Evolutionary conservation across 2,113 vertebrate species (phyloP), one percentile per base, ranked within the genome.

Genomic region (Odontesthes bonariensis): DNA sequence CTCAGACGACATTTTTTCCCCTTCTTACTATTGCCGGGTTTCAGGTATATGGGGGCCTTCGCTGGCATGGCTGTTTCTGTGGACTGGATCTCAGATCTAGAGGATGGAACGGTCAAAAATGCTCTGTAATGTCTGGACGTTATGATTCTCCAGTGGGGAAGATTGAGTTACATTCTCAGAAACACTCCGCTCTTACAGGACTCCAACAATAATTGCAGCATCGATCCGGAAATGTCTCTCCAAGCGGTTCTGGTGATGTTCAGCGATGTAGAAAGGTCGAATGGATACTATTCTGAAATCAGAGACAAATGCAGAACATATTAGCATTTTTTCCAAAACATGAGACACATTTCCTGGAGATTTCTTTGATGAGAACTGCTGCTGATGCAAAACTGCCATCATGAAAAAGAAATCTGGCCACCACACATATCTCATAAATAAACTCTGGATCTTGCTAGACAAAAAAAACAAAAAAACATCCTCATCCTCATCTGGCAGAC

Each of bases 11-110:
- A 97, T 90, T 99, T 99, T 86, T 98, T 99, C n/a, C 98, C 98
- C 89, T 96, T 99, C 88, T 98, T 99, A 78, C 82, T 96, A 75
- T 95, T 97, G 91, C 85, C 95, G 17, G 97, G 95, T 91, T 99
- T 99, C 82, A 99, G 93, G 85, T 99, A 99, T 75, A 99, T 99
- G 2, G 98, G 98, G 5, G 96, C 97, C 92, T 99, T 99, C 16
- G 98, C 97, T 70, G 98, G 98, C 98, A 99, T 99, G 78, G 89
- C 94, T 91, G 63, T 52, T 53, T 73, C 65, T 80, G 59, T 32
- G 16, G 38, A 65, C 44, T 58, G 79, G 68, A 70, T 68, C 62
- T 87, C 65, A 70, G 83, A 63, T 62, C n/a, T 23, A 63, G n/a
- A 52, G 69, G 80, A 75, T 46, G 44, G 56, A 70, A 75, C 31